Conservation (phyloP, 2,113 vertebrate genomes). For the Phoxinus phoxinus region DNA sequence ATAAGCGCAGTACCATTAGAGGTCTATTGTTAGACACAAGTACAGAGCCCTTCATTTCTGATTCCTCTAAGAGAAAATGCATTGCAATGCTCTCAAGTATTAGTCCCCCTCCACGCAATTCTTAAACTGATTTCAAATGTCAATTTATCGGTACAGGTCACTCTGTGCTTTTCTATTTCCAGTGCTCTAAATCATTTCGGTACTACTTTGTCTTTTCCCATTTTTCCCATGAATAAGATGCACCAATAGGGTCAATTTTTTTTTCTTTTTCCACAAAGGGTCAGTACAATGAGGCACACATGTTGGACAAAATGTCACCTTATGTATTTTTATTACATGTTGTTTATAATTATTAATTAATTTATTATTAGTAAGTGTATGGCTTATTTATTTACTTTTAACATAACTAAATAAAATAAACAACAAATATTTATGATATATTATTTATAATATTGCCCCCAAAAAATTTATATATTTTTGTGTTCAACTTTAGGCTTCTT, state of each 20-base stretch:
- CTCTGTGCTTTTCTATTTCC: not conserved
- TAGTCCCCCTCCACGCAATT: not conserved
- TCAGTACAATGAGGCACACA: not conserved
- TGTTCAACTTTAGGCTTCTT: not conserved
- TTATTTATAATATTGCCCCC: not conserved
- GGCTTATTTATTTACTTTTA: too few species aligned
- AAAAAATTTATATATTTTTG: too few species aligned
- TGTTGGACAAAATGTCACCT: not conserved
- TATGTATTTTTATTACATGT: not conserved
- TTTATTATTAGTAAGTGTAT: not conserved
- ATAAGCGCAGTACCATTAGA: conserved; percentile 56
- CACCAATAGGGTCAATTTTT: not conserved
- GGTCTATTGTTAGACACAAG: conserved; percentile 57
- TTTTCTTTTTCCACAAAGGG: not conserved
- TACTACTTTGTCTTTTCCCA: conserved; percentile 48
- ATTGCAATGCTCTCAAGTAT: conserved; percentile 6
- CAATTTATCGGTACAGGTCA: not conserved
- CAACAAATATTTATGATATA: too few species aligned
- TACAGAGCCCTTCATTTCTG: conserved; percentile 42
- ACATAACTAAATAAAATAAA: too few species aligned
- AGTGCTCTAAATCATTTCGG: conserved; percentile 3
- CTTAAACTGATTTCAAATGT: not conserved
- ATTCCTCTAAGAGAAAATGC: conserved; percentile 35
- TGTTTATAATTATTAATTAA: conserved; percentile 46
- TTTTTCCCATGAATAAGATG: not conserved